A percentile compares a stretch with the other conserved stretches of the same genome.
These are phyloP conservation scores for Sphaerodactylus townsendi DNA, from an alignment of 2,113 vertebrate genomes.

Conservation along the genomic window DNA sequence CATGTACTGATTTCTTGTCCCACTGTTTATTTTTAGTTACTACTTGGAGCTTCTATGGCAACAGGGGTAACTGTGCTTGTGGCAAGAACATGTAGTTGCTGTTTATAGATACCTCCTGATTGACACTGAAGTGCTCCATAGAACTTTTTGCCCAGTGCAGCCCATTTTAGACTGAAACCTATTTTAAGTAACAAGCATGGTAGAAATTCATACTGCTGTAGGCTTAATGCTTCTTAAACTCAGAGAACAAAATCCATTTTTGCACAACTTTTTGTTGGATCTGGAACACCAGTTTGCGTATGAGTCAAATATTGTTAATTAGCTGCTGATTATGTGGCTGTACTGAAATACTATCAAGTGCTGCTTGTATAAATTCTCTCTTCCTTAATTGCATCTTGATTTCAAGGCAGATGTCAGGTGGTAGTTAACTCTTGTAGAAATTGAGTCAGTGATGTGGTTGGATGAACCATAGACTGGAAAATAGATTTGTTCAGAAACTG, in stretches of 20 bases:
- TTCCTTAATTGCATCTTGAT: neutral
- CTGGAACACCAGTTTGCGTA: neutral
- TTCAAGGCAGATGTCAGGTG: neutral
- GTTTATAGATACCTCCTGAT: constrained; percentile 7
- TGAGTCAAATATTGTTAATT: neutral
- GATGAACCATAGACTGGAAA: neutral
- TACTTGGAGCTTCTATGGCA: constrained; percentile 6
- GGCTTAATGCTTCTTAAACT: neutral
- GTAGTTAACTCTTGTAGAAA: neutral
- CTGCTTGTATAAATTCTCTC: neutral
- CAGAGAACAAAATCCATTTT: neutral
- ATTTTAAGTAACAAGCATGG: neutral
- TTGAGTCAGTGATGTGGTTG: neutral
- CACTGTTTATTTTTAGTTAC: constrained; percentile 6
- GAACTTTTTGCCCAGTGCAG: neutral
- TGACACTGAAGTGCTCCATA: neutral
- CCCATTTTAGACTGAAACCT: neutral
- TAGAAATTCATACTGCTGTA: neutral
- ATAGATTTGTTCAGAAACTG: neutral
- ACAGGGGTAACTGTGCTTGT: constrained; percentile 21
- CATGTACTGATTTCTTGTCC: neutral
- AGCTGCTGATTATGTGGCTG: neutral
- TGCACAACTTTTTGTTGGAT: neutral
- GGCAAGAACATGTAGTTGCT: neutral
- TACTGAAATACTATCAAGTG: too few species aligned